These are phyloP conservation scores for Drosophila anomelani DNA, from an alignment of 2,888 invertebrate species.

Conservation along the genomic window DNA sequence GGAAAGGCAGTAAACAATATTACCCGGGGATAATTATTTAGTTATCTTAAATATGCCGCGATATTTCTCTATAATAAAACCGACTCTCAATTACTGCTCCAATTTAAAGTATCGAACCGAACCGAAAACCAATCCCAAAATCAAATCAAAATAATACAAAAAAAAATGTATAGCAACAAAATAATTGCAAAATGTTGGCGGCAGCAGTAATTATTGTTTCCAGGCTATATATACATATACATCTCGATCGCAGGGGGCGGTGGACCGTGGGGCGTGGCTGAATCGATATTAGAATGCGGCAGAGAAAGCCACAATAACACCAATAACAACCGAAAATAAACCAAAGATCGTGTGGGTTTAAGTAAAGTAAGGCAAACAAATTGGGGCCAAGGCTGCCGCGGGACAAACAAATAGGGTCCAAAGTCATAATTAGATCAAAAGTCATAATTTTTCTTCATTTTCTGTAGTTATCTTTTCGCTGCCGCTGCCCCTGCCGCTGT, in stretches of 20 bases:
- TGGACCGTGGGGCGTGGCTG: constrained; percentile 8
- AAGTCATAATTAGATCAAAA: constrained; percentile 76
- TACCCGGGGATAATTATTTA: constrained; percentile 62
- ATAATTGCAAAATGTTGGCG: constrained; percentile 24
- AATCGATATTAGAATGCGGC: constrained; percentile 32
- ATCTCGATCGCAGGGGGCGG: background rate
- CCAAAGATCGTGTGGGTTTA: background rate
- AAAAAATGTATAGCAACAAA: background rate
- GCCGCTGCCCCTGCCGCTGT: no score
- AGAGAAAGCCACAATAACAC: constrained; percentile 31
- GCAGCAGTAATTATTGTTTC: constrained; percentile 29
- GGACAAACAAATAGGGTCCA: constrained; percentile 43
- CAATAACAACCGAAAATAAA: constrained; percentile 1
- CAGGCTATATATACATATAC: constrained; percentile 14
- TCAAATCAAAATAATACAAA: constrained; percentile 23
- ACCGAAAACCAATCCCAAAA: constrained; percentile 32
- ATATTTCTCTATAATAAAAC: constrained; percentile 21
- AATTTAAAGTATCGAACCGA: constrained; percentile 34
- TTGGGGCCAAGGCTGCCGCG: constrained; percentile 73
- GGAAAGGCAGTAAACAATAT: constrained; percentile 30
- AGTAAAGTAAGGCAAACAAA: constrained; percentile 37
- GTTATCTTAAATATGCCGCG: constrained; percentile 56
- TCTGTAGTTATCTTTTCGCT: constrained; percentile 13
- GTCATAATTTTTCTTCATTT: constrained; percentile 74
- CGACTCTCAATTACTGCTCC: constrained; percentile 38